A percentile compares a stretch with the other conserved stretches of the same genome.
phyloP scores from a whole-genome alignment of 30 jellyfish, hydroid and myxozoan genomes.

The Aurelia coerulea region DNA sequence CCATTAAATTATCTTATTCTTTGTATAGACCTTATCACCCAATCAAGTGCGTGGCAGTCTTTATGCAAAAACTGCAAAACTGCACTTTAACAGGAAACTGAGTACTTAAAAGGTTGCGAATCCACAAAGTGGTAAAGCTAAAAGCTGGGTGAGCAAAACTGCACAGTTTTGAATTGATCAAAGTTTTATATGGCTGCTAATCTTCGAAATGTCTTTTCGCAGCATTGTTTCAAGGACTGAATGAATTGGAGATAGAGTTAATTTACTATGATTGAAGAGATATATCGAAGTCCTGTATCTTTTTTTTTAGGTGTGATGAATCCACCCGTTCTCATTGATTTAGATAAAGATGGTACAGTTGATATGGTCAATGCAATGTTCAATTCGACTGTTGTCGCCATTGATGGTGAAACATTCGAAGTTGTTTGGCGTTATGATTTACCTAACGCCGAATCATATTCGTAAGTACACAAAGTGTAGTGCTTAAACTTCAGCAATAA shows the following conservation, averaged over 20 bases:
- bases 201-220: too few relatives aligned
- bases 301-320: conserved; percentile 77
- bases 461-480: conserved; percentile 54
- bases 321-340: conserved; percentile 87
- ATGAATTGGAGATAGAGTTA: background rate
- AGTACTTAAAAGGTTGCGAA: too few relatives aligned
- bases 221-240: background rate
- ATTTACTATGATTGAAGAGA: background rate
- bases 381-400: conserved; percentile 68
- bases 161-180: too few relatives aligned
- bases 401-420: conserved; percentile 82
- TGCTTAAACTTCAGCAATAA: too few relatives aligned
- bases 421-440: conserved; percentile 64
- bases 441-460: conserved; percentile 74
- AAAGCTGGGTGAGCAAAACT: too few relatives aligned
- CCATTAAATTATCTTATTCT: too few relatives aligned
- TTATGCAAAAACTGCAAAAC: too few relatives aligned
- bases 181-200: too few relatives aligned
- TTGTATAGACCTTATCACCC: too few relatives aligned
- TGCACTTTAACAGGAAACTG: too few relatives aligned
- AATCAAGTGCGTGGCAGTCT: too few relatives aligned
- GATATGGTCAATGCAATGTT: conserved; percentile 79
- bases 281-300: background rate
- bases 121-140: too few relatives aligned
- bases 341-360: conserved; percentile 90